A percentile compares a stretch with the other conserved stretches of the same genome.
Conservation (phyloP, 2,797 vertebrate species). For the Onychomys leucogaster region DNA sequence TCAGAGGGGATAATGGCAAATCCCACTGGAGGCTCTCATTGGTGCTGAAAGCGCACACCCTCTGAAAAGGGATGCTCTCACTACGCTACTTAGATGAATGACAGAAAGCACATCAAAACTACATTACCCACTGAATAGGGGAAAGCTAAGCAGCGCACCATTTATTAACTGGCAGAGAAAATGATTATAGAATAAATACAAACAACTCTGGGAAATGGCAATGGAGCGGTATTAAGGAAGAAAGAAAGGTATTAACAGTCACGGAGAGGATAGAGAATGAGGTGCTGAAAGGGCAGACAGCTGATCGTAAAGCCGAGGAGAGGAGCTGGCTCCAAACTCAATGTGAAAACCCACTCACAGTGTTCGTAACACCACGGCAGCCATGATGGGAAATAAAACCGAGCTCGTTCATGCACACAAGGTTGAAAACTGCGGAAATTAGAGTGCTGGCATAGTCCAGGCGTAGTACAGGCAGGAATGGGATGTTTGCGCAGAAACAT, state of each 20-base stretch:
- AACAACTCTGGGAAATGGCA: conserved; percentile 12
- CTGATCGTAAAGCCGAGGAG: background rate
- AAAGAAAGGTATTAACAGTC: background rate
- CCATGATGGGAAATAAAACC: background rate
- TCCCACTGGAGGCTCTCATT: background rate
- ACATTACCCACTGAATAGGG: background rate
- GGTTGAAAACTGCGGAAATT: background rate
- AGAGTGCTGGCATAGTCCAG: background rate
- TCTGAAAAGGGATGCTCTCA: background rate
- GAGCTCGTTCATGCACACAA: background rate
- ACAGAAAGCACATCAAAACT: conserved; percentile 23
- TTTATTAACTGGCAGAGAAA: conserved; percentile 55
- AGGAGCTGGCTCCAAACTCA: background rate
- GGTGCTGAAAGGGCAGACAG: background rate
- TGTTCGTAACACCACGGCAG: background rate
- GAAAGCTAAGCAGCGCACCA: background rate
- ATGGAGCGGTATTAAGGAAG: background rate
- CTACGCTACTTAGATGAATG: background rate
- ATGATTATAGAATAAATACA: conserved; percentile 66
- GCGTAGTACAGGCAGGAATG: rapidly evolving
- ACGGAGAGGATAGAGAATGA: background rate
- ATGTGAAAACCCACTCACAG: background rate
- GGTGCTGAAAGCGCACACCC: rapidly evolving
- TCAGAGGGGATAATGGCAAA: background rate
- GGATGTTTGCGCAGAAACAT: background rate